These are phyloP conservation scores for Lophochroa leadbeateri DNA, from an alignment of 2,113 vertebrate species.

Conservation along the genomic window DNA sequence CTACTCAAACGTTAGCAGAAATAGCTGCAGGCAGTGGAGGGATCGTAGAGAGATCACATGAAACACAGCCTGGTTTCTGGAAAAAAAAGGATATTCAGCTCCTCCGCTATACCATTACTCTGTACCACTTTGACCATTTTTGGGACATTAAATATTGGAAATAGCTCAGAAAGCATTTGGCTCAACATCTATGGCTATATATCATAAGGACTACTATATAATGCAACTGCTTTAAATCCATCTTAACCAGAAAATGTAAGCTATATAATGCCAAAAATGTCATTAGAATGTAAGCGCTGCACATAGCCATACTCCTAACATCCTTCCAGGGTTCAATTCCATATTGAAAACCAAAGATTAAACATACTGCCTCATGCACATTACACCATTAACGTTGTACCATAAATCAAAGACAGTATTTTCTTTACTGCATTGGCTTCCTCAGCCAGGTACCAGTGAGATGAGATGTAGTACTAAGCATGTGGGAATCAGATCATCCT, in stretches of 20 bases:
- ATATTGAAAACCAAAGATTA: not conserved
- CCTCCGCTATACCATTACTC: not conserved
- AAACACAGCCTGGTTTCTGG: not conserved
- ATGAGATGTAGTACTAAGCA: not conserved
- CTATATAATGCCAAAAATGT: not conserved
- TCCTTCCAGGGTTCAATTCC: not conserved
- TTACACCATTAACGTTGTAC: not conserved
- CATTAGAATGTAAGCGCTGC: not conserved
- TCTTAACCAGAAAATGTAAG: not conserved
- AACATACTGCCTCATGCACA: not conserved
- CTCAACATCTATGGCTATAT: not conserved
- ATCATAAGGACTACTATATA: not conserved
- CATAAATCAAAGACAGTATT: not conserved
- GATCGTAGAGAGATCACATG: too few species aligned
- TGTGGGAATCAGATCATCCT: not conserved
- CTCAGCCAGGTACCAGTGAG: not conserved
- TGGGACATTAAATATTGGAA: not conserved
- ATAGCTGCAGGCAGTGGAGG: too few species aligned
- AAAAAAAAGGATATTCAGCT: not conserved
- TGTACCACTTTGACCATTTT: constrained; percentile 7
- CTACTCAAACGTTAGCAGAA: too few species aligned
- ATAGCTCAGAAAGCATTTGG: constrained; percentile 12
- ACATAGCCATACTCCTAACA: not conserved
- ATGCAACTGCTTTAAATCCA: not conserved
- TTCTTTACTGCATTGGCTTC: not conserved